Percentiles rank a stretch among this genome's conserved stretches.
These are phyloP conservation scores for Helicorthomorpha holstii DNA, from an alignment of 1,140 invertebrate genomes.

Conservation along the genomic window DNA sequence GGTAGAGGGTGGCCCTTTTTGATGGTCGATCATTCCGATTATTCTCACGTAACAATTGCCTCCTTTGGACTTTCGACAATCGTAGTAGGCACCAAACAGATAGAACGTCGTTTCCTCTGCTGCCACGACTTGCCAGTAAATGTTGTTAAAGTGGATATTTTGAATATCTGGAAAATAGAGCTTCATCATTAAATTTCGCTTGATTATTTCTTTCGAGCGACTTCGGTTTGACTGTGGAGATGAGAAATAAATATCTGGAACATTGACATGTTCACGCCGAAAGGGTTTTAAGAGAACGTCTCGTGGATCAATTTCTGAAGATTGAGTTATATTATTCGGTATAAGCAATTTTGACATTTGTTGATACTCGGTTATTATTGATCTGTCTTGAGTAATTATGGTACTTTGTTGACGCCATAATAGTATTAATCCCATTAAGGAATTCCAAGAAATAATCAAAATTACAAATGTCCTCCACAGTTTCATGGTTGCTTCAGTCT, in stretches of 20 bases:
- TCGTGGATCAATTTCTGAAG: too few relatives aligned
- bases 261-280: background rate
- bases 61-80: constrained; percentile 51
- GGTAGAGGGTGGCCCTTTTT: constrained; percentile 61
- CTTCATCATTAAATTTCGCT: constrained; percentile 25
- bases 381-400: too few relatives aligned
- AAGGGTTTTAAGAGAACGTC: too few relatives aligned
- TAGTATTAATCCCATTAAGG: too few relatives aligned
- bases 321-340: too few relatives aligned
- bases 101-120: constrained; percentile 71
- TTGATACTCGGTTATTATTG: too few relatives aligned
- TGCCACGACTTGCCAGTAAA: constrained; percentile 54
- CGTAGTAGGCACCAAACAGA: constrained; percentile 74
- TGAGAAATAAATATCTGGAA: background rate
- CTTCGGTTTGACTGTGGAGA: background rate
- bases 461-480: too few relatives aligned
- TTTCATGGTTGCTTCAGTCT: too few relatives aligned
- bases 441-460: too few relatives aligned
- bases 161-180: constrained; percentile 65
- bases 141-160: constrained; percentile 77
- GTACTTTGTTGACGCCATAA: too few relatives aligned
- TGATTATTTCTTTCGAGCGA: background rate
- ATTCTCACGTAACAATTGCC: constrained; percentile 65
- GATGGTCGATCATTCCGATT: constrained; percentile 76
- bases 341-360: too few relatives aligned